Base-by-base conservation (phyloP, 2,113 vertebrate genomes). In the Syrrhaptes paradoxus region DNA sequence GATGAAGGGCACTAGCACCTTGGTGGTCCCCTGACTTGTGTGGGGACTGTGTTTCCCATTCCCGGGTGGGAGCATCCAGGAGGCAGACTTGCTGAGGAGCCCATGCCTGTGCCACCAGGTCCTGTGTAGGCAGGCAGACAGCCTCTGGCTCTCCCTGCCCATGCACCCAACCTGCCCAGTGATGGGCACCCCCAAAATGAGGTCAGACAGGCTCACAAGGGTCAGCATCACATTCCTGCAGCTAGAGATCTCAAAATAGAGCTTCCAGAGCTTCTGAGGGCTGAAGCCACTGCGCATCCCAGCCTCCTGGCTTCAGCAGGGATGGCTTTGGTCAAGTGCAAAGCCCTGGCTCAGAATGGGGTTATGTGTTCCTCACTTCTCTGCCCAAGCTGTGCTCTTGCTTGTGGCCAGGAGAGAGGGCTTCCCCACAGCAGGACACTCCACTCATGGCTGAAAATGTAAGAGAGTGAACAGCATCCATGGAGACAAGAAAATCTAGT, bases 141-240 rank as follows among this genome's bases (percentile, higher is more conserved):
- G 58, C 15, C 32, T 25, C 43, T 3, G 1, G 26, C 43, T 74
- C 43, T 74, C 26, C 49, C 38, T 72, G 48, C 25, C 32, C 26
- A 3, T 2, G 1, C 10, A 15, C 21, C 8, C 67, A 76, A 1
- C 8, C n/a, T n/a, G n/a, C 24, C n/a, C 0, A 0, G 2, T 32
- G 25, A 43, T 24, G 11, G 17, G 7, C 43, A n/a, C 31, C 17
- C 15, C 29, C 9, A 5, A 43, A 76, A 54, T 66, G 11, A 43
- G 5, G 7, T 38, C 59, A 49, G 41, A 2, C 2, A 58, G 49
- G 21, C 29, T 86, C 12, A 2, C 4, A 4, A 26, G 11, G 16
- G 5, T 86, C 9, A 67, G 41, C 71, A 25, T 83, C 5, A 3
- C 16, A 11, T 75, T 85, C 17, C 10, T 20, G 15, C 46, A 87